These are phyloP conservation scores for Drosophila lini DNA, from an alignment of 1,140 invertebrate genomes.

Conservation along the genomic window DNA sequence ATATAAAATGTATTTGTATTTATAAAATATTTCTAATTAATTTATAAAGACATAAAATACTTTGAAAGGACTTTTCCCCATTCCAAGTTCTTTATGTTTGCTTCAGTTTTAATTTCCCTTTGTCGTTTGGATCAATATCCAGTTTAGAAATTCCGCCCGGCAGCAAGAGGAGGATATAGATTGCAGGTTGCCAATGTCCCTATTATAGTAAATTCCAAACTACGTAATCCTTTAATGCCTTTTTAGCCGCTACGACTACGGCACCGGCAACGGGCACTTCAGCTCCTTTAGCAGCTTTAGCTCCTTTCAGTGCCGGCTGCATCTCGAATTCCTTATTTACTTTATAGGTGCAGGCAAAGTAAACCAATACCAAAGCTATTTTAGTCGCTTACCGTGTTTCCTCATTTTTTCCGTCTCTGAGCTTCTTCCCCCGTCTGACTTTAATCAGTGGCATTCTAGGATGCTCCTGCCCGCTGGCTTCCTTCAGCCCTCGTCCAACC, in stretches of 20 bases:
- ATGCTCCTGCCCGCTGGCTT: conserved; percentile 26
- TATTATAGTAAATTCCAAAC: conserved; percentile 75
- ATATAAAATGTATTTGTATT: neutral
- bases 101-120: conserved; percentile 48
- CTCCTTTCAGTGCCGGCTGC: conserved; percentile 50
- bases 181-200: conserved; percentile 49
- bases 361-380: conserved; percentile 73
- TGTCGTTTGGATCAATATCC: conserved; percentile 1
- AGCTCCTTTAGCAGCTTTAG: conserved; percentile 39
- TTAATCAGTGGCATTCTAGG: conserved; percentile 78
- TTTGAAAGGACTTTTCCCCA: neutral
- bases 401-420: conserved; percentile 45
- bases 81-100: conserved; percentile 1
- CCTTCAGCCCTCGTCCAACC: conserved; percentile 1
- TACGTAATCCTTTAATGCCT: conserved; percentile 79
- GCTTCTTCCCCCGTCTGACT: conserved; percentile 46
- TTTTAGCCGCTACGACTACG: conserved; percentile 54
- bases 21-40: no score
- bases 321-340: conserved; percentile 80
- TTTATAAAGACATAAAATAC: neutral
- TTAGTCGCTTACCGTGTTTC: conserved; percentile 67
- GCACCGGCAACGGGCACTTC: conserved; percentile 8
- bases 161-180: conserved; percentile 32
- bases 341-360: conserved; percentile 68
- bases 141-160: conserved; percentile 45